Base-by-base conservation (phyloP, 2,888 invertebrate species). In the Branchipolynoe longqiensis region DNA sequence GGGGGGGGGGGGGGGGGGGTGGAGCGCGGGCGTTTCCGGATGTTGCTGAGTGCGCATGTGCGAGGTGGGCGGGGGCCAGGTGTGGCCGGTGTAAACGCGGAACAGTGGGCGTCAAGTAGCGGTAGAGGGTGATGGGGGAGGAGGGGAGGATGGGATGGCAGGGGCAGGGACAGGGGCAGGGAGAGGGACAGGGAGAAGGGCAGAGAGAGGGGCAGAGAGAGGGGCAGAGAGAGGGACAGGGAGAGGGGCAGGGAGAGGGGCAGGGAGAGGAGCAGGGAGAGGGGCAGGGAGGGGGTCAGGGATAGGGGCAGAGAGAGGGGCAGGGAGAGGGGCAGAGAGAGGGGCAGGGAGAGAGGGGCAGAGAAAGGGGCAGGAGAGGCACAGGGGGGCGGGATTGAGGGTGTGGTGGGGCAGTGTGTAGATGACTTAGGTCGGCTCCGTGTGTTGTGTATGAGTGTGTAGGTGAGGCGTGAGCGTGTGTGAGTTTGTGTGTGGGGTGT, bases 51-150 rank as follows among this genome's bases (percentile, higher is more conserved):
- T 69, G 69, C 69, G 69, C 69, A 69, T 69, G 69, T 69, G 69
- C 38, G 38, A 1, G 69, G 69, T 69, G 69, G 69, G 69, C 69
- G 69, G 69, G n/a, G 38, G 69, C 69, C 69, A 69, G 69, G 69
- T 69, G 69, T 33, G 8, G 69, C n/a, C 38, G 69, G 69, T 69
- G 69, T 69, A 69, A 69, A 69, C 69, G 33, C n/a, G 33, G 36
- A 38, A 38, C 38, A 69, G 69, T 36, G 69, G 69, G 69, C 69
- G 69, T 69, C 69, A 69, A 69, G 69, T 69, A 69, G 69, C 38
- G 69, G 69, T 69, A 69, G 36, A 6, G 38, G 38, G 12, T 36
- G 62, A n/a, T n/a, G 38, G 38, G 69, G 69, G 69, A 4, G 2
- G 36, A 33, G 69, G 31, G 38, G 69, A 33, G 36, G 33, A 18